Evolutionary conservation across 2,888 invertebrate species (phyloP), one percentile per base, ranked within the genome.

Genomic region (Epsilonema sp.): DNA sequence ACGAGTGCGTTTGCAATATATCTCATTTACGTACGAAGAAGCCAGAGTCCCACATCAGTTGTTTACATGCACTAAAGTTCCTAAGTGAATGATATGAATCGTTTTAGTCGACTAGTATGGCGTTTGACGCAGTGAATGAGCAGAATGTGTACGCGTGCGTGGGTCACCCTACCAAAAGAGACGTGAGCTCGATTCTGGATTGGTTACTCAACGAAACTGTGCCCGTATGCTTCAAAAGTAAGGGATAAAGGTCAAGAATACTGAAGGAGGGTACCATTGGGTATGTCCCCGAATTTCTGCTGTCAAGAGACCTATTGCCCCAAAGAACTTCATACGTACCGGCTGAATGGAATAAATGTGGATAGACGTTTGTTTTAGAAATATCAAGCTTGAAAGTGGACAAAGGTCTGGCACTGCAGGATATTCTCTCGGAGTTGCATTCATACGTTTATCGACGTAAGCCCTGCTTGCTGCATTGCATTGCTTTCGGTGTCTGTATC

Each of bases 91-190:
- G n/a, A n/a, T n/a, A n/a, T n/a, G n/a, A n/a, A n/a, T n/a, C n/a
- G n/a, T n/a, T n/a, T n/a, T n/a, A n/a, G 69, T 87, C 90, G 70
- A 85, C 90, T 13, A 82, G 84, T 69, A 78, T 94, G 69, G 90
- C 92, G 1, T 87, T 81, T 67, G 80, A 81, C 55, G 71, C 74
- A 53, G 84, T 97, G 26, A 82, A 78, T 24, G 89, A 90, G 68
- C 79, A 82, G 55, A 81, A 79, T 64, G 92, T 83, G 2, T 97
- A 97, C 67, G 78, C 79, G 1, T 97, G 94, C 67, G 89, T 94
- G 26, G 97, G 94, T 0, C 92, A 97, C 69, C 97, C 97, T 2
- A 71, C 85, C 21, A 79, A 82, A 46, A 73, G 75, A 26, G 92
- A 97, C 64, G 83, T 99, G 60, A 79, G 79, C 60, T 77, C 75